Evolutionary conservation across 2,113 vertebrate genomes (phyloP).

Genomic region (Hemicordylus capensis): DNA sequence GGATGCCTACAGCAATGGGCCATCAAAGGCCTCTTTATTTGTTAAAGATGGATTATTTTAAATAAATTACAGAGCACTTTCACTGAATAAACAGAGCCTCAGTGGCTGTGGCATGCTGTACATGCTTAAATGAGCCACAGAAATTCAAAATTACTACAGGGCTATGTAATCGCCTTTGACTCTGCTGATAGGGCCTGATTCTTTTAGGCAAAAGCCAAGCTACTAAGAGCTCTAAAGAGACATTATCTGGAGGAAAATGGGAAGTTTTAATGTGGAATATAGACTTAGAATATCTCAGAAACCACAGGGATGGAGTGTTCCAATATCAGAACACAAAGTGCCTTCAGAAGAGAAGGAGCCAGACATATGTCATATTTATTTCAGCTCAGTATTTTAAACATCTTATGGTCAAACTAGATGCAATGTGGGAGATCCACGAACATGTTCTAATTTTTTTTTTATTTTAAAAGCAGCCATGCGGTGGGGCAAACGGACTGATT

Average conservation of each 20-base stretch:
- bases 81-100: constrained; percentile 98
- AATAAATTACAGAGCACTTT: constrained; percentile 99
- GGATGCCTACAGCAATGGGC: constrained; percentile 85
- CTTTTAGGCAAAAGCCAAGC: constrained; percentile 80
- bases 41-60: constrained; percentile 99
- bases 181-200: constrained; percentile 88
- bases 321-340: constrained; percentile 87
- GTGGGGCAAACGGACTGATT: too few species aligned
- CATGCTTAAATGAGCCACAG: constrained; percentile 91
- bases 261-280: constrained; percentile 83
- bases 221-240: constrained; percentile 82
- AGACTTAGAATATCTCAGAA: constrained; percentile 87
- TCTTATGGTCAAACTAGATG: constrained; percentile 47
- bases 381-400: constrained; percentile 83
- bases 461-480: too few species aligned
- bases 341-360: constrained; percentile 81
- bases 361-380: constrained; percentile 78
- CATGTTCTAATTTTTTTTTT: neutral
- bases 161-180: constrained; percentile 88
- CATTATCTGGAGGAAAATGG: constrained; percentile 77
- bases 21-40: constrained; percentile 99
- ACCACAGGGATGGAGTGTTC: constrained; percentile 82
- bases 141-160: constrained; percentile 92
- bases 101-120: constrained; percentile 89
- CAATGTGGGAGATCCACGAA: neutral